Evolutionary conservation across 2,888 invertebrate genomes (phyloP).

Genomic region (Pseudolycoriella hygida): DNA sequence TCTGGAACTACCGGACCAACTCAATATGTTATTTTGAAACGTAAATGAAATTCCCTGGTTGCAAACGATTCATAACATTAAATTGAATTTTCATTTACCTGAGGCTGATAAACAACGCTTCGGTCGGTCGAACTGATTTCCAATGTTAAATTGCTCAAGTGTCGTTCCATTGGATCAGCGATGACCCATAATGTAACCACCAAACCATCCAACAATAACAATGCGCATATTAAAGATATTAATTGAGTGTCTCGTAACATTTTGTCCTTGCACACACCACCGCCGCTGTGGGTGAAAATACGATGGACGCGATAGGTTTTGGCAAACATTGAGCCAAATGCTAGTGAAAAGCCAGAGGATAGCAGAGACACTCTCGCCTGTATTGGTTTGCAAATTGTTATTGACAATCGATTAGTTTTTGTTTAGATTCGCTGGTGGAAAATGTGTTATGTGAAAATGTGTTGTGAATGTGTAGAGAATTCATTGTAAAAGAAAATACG

Average conservation of each 20-base stretch:
- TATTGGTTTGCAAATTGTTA: too few species aligned
- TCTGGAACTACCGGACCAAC: too few species aligned
- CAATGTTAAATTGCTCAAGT: slow-evolving; percentile 63
- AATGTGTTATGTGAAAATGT: too few species aligned
- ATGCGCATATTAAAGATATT: slow-evolving; percentile 63
- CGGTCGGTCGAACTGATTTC: slow-evolving; percentile 59
- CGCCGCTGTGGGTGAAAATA: slow-evolving; percentile 70
- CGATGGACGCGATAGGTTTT: slow-evolving; percentile 86
- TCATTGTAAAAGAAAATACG: too few species aligned
- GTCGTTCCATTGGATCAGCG: slow-evolving; percentile 74
- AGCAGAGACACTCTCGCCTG: slow-evolving; percentile 77
- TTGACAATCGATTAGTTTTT: too few species aligned
- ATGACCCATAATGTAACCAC: slow-evolving; percentile 71
- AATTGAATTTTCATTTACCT: slow-evolving; percentile 44
- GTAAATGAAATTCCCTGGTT: too few species aligned
- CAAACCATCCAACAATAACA: slow-evolving; percentile 65
- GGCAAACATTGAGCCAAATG: slow-evolving; percentile 89
- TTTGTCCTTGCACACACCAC: slow-evolving; percentile 75
- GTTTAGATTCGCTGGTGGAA: too few species aligned
- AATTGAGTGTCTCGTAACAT: slow-evolving; percentile 78
- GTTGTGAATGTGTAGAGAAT: too few species aligned
- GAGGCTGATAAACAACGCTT: slow-evolving; percentile 71
- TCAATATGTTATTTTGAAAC: too few species aligned
- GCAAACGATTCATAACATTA: too few species aligned
- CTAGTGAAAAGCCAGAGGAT: slow-evolving; percentile 77